Base-by-base conservation (phyloP, 1,140 invertebrate species). In the Apis cerana region DNA sequence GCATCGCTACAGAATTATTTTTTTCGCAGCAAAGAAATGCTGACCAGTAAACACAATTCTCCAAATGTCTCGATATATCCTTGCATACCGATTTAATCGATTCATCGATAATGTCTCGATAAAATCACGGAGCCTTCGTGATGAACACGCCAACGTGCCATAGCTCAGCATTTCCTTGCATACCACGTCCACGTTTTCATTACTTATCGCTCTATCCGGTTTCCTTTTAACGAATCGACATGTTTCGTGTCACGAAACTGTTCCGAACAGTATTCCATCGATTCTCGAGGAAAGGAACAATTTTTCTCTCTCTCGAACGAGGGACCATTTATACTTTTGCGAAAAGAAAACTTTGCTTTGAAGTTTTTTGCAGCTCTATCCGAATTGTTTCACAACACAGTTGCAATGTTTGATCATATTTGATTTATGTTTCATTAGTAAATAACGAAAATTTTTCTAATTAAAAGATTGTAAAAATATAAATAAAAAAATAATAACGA, bases 231-330 rank as follows among this genome's bases (percentile, higher is more conserved):
- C 17, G 43, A 21, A 59, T 23, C 21, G 27, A 33, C 59, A 21
- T 23, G 67, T 23, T 79, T 52, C 77, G 77, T 79, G 67, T 71
- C 27, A 21, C 15, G 59, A 71, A 61, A 52, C 68, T 71, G 77
- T 79, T 71, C n/a, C 68, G 15, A 52, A 54, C 48, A 54, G 61
- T 79, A 23, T 23, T 52, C 5, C 56, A 11, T 79, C 43, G 50
- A 50, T 59, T 48, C 52, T 13, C 21, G 27, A 43, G 43, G 33
- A 48, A 68, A 8, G 43, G 12, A 21, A 21, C 43, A 43, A 43
- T 68, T 68, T 21, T 69, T 27, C 21, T 59, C 17, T 43, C 67
- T 69, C 33, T 50, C 65, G 17, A 69, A 33, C 2, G 2, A 33
- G 3, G 33, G 2, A 43, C 33, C 33, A 43, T 43, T 33, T 33